Evolutionary conservation across 2,888 invertebrate genomes (phyloP).

Genomic region (Morpho achilles): DNA sequence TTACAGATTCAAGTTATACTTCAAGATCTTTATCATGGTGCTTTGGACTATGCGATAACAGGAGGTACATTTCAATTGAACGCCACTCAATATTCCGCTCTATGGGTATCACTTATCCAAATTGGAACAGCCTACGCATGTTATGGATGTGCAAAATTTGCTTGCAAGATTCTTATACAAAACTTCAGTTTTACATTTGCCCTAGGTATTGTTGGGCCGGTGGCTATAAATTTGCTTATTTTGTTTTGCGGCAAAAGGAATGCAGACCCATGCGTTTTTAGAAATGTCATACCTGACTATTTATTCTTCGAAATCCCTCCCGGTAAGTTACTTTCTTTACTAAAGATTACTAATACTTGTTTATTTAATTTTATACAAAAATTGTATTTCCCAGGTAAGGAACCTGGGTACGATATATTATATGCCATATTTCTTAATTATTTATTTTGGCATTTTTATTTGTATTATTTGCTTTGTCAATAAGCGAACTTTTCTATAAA

Average conservation of each 20-base stretch:
- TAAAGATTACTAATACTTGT: too few species aligned
- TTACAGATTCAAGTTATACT: constrained; percentile 69
- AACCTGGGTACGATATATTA: too few species aligned
- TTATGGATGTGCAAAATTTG: constrained; percentile 86
- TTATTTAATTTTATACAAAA: too few species aligned
- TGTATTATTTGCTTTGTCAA: too few species aligned
- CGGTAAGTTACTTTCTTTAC: constrained; percentile 37
- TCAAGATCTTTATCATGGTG: constrained; percentile 49
- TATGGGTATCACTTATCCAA: constrained; percentile 84
- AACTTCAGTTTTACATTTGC: constrained; percentile 92
- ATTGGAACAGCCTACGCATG: constrained; percentile 82
- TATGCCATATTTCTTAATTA: too few species aligned
- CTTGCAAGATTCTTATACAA: constrained; percentile 94
- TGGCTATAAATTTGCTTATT: constrained; percentile 84
- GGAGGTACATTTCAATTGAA: constrained; percentile 48
- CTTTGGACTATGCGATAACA: constrained; percentile 53
- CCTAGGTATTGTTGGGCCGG: constrained; percentile 86
- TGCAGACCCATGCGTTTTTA: constrained; percentile 83
- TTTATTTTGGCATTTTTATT: too few species aligned
- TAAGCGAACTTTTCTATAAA: too few species aligned
- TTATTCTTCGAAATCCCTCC: constrained; percentile 91
- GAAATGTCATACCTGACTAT: constrained; percentile 86
- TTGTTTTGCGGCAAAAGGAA: constrained; percentile 82
- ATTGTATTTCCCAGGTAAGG: too few species aligned
- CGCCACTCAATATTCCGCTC: constrained; percentile 56